phyloP scores from a whole-genome alignment of 2,113 vertebrate genomes.

The Pimephales promelas region DNA sequence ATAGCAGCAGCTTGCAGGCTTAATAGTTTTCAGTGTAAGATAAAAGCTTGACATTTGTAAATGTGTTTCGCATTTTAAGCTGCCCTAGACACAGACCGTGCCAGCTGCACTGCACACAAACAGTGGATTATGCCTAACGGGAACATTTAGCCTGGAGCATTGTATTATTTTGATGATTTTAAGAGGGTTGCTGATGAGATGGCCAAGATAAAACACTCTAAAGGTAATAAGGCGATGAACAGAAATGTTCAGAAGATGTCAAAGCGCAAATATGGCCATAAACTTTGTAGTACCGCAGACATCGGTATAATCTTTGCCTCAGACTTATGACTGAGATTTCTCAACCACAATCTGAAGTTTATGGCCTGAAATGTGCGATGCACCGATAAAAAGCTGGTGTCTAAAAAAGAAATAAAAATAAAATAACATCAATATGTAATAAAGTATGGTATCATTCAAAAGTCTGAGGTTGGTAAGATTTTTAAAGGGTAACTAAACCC shows the following conservation, averaged over 20 bases:
- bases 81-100: neutral
- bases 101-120: slow-evolving; percentile 30
- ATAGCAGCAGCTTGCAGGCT: slow-evolving; percentile 6
- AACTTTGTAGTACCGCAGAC: neutral
- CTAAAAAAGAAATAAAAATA: no score
- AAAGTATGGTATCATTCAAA: no score
- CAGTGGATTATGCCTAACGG: slow-evolving; percentile 14
- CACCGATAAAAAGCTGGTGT: neutral
- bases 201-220: slow-evolving; percentile 1
- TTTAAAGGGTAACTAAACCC: no score
- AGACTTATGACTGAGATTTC: neutral
- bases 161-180: slow-evolving; percentile 12
- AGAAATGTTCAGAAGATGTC: slow-evolving; percentile 10
- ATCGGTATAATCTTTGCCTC: no score
- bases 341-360: neutral
- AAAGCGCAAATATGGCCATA: neutral
- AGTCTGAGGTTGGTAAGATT: no score
- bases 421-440: no score
- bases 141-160: slow-evolving; percentile 13
- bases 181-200: neutral
- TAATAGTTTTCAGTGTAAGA: slow-evolving; percentile 24
- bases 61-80: slow-evolving; percentile 30
- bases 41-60: slow-evolving; percentile 25
- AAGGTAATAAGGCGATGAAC: neutral
- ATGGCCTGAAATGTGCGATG: neutral